Evolutionary conservation across 2,113 vertebrate species (phyloP).

Genomic region (Pseudorasbora parva): DNA sequence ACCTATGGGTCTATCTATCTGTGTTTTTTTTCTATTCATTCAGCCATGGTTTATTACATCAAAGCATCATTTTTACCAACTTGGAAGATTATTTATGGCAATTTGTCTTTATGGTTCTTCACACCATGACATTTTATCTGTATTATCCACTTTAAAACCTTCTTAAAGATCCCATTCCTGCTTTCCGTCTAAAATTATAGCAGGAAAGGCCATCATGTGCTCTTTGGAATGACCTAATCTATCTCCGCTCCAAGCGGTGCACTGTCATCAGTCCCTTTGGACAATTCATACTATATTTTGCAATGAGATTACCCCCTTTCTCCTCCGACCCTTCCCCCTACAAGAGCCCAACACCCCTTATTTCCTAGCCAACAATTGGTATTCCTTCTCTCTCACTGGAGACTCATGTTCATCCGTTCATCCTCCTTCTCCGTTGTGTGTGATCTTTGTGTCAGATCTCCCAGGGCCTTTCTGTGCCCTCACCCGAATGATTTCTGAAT

Average conservation of each 20-base stretch:
- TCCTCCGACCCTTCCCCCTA: background rate
- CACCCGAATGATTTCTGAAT: slow-evolving; percentile 61
- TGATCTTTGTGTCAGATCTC: slow-evolving; percentile 59
- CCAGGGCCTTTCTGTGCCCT: slow-evolving; percentile 56
- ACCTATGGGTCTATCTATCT: slow-evolving; percentile 9
- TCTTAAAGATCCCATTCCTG: background rate
- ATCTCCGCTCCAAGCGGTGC: background rate
- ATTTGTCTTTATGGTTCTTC: slow-evolving; percentile 29
- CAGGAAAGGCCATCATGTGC: slow-evolving; percentile 29
- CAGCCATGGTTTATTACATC: background rate
- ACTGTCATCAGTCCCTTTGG: slow-evolving; percentile 18
- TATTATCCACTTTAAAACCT: slow-evolving; percentile 3
- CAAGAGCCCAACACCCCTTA: background rate
- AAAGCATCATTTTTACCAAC: slow-evolving; percentile 1
- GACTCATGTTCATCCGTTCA: slow-evolving; percentile 8
- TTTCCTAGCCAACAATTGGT: slow-evolving; percentile 8
- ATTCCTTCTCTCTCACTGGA: slow-evolving; percentile 5
- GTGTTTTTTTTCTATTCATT: background rate
- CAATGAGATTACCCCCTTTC: slow-evolving; percentile 11
- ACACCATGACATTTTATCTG: slow-evolving; percentile 25
- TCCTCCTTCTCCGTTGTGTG: slow-evolving; percentile 32
- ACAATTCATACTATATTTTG: background rate
- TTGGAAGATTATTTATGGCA: slow-evolving; percentile 38
- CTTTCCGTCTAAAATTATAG: background rate
- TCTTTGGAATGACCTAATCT: slow-evolving; percentile 24